These are phyloP conservation scores for Drosophila obscura DNA, from an alignment of 1,140 invertebrate species.

Conservation along the genomic window DNA sequence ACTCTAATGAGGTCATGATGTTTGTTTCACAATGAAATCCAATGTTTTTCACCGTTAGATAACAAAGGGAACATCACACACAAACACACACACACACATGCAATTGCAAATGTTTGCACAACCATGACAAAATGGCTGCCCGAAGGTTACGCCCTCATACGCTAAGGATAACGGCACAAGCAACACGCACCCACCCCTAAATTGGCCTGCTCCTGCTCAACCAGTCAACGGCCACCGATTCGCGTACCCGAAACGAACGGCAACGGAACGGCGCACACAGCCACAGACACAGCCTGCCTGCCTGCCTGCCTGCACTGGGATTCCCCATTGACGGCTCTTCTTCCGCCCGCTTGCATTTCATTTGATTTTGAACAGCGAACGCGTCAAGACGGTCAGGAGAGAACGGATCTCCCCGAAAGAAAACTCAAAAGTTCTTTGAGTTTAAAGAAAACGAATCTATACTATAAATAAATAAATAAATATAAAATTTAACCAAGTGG, in stretches of 20 bases:
- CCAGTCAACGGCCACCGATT: constrained; percentile 29
- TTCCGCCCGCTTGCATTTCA: constrained; percentile 70
- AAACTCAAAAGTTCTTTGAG: not conserved
- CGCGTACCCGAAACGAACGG: constrained; percentile 35
- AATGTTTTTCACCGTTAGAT: constrained; percentile 45
- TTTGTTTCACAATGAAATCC: constrained; percentile 41
- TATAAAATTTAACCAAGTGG: not conserved
- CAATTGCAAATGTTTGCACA: constrained; percentile 20
- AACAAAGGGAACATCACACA: constrained; percentile 3
- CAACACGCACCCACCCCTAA: constrained; percentile 45
- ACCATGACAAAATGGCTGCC: constrained; percentile 45
- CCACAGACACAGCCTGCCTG: not conserved
- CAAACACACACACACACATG: constrained; percentile 7
- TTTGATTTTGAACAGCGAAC: constrained; percentile 73
- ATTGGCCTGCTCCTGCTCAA: constrained; percentile 32
- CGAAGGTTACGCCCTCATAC: constrained; percentile 27
- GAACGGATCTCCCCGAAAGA: constrained; percentile 6
- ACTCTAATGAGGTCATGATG: constrained; percentile 64
- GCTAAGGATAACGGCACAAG: constrained; percentile 15
- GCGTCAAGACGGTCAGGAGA: constrained; percentile 50
- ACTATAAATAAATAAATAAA: not conserved
- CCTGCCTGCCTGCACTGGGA: constrained; percentile 49
- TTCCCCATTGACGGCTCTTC: constrained; percentile 32
- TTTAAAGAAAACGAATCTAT: not conserved
- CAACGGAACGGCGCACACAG: constrained; percentile 30